A percentile compares a stretch with the other conserved stretches of the same genome.
These are phyloP conservation scores for Torymus texanus DNA, from an alignment of 2,888 invertebrate species.

Conservation along the genomic window DNA sequence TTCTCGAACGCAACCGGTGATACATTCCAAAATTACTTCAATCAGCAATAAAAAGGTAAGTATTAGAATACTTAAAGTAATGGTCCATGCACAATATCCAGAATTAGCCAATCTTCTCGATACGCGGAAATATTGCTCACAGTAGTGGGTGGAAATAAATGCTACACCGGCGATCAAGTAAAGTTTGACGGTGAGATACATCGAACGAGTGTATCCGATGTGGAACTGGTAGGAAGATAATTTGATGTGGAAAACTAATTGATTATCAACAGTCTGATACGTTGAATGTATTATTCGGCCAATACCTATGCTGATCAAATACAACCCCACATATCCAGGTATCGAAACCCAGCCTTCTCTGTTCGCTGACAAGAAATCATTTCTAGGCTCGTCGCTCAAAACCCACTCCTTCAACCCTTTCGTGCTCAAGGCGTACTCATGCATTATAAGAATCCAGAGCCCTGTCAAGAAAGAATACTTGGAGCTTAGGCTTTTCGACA, in stretches of 20 bases:
- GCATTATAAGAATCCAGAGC: conserved; percentile 77
- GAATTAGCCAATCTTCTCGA: conserved; percentile 91
- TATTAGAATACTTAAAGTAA: conserved; percentile 80
- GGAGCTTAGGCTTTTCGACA: conserved; percentile 78
- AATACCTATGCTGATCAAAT: conserved; percentile 84
- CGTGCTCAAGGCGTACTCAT: conserved; percentile 81
- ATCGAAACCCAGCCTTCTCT: conserved; percentile 93
- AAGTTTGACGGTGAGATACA: conserved; percentile 68
- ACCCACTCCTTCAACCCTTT: conserved; percentile 84
- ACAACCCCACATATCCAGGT: conserved; percentile 89
- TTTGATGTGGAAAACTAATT: conserved; percentile 58
- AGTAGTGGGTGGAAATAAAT: conserved; percentile 75
- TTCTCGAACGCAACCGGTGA: conserved; percentile 57
- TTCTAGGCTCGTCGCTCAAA: conserved; percentile 78
- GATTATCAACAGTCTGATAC: conserved; percentile 42
- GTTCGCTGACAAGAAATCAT: conserved; percentile 85
- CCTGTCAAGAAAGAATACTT: conserved; percentile 78
- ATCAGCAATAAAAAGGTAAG: conserved; percentile 78
- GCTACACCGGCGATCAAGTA: conserved; percentile 64
- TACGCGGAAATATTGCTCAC: conserved; percentile 78
- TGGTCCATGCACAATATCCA: conserved; percentile 87
- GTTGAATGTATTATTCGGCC: conserved; percentile 77
- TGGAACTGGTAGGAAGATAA: conserved; percentile 60
- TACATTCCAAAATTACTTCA: conserved; percentile 76
- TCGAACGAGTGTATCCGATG: conserved; percentile 64